Conservation (phyloP, 2,113 vertebrate species). For the Toxostoma redivivum region DNA sequence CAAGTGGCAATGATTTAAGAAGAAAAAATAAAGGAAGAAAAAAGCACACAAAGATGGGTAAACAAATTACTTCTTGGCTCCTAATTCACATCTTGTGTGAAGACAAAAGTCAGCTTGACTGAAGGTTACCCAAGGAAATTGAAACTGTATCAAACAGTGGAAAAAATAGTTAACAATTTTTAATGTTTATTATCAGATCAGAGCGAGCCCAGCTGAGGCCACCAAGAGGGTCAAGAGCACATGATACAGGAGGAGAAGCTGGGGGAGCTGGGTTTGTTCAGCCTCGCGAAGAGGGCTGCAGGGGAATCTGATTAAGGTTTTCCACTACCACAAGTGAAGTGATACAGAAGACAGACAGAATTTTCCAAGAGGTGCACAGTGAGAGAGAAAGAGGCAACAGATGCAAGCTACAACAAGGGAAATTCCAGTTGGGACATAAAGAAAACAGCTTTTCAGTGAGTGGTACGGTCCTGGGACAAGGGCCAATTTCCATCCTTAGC, state of each 20-base stretch:
- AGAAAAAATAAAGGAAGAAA: background rate
- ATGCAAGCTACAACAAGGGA: background rate
- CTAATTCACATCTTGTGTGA: background rate
- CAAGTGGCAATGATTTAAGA: background rate
- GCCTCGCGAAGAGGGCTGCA: background rate
- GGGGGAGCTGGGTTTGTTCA: background rate
- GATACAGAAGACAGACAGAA: background rate
- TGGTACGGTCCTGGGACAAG: slow-evolving; percentile 1
- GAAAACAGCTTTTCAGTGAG: background rate
- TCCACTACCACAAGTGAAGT: background rate
- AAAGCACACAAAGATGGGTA: background rate
- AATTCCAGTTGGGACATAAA: slow-evolving; percentile 18
- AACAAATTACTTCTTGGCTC: background rate
- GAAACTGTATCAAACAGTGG: background rate
- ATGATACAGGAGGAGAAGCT: background rate
- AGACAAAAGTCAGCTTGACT: background rate
- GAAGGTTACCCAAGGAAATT: background rate
- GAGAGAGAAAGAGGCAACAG: background rate
- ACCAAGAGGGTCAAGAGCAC: slow-evolving; percentile 20
- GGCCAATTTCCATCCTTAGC: background rate
- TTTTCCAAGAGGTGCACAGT: background rate
- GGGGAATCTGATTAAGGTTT: background rate
- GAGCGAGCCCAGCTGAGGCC: slow-evolving; percentile 15
- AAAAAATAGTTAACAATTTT: background rate
- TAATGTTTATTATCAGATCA: slow-evolving; percentile 27